Evolutionary conservation across 1,140 invertebrate species (phyloP).

Genomic region (Eupeodes corollae): DNA sequence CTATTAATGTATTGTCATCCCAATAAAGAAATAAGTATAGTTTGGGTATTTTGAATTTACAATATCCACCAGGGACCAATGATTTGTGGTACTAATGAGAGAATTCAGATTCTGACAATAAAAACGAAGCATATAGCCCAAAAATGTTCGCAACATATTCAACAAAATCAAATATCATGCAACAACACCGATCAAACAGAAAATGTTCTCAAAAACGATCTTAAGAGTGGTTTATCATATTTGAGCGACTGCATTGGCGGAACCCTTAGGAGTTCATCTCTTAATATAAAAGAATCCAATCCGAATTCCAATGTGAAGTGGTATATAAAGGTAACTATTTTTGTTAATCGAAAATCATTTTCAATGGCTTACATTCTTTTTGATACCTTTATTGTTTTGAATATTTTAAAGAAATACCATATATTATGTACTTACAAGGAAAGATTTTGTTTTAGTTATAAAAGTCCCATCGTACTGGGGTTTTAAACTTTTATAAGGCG

Average conservation of each 20-base stretch:
- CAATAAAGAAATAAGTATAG: no score
- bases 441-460: no score
- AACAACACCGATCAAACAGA: background rate
- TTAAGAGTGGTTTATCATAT: background rate
- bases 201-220: background rate
- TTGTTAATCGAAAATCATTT: constrained; percentile 5
- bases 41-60: no score
- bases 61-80: background rate
- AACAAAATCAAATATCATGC: background rate
- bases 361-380: background rate
- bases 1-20: no score
- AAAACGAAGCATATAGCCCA: constrained; percentile 36
- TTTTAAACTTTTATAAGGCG: no score
- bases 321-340: constrained; percentile 39
- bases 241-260: constrained; percentile 23
- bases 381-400: no score
- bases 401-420: no score
- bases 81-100: constrained; percentile 8
- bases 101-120: constrained; percentile 23
- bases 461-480: no score
- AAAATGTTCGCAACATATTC: constrained; percentile 20
- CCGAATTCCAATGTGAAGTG: constrained; percentile 29
- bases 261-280: constrained; percentile 14
- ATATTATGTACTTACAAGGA: no score
- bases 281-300: constrained; percentile 4